phyloP scores from a whole-genome alignment of 2,888 invertebrate genomes.

The Limenitis camilla region DNA sequence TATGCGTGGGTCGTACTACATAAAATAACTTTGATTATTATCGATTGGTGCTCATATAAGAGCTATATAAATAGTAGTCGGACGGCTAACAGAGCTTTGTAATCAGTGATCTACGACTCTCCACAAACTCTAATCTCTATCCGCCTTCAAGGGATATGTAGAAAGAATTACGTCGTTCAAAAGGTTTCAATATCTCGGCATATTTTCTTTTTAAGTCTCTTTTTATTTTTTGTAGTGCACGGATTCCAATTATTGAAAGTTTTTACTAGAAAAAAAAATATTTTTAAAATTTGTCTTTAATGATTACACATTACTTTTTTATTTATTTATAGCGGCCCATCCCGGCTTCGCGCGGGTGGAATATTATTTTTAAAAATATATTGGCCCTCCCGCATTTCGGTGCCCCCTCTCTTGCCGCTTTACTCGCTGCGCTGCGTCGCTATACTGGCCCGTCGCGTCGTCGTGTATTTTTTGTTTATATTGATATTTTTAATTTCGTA shows the following conservation, averaged over 20 bases:
- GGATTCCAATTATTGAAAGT: neutral
- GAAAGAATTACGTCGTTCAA: constrained; percentile 7
- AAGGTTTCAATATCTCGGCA: constrained; percentile 3
- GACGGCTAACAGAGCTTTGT: constrained; percentile 30
- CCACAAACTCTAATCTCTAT: constrained; percentile 24
- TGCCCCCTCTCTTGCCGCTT: too few species aligned
- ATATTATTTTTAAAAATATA: too few species aligned
- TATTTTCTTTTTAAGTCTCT: neutral
- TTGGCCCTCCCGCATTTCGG: too few species aligned
- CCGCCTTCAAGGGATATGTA: constrained; percentile 5
- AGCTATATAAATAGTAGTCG: constrained; percentile 36
- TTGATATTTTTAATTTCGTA: too few species aligned
- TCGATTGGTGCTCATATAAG: constrained; percentile 35
- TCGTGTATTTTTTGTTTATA: too few species aligned
- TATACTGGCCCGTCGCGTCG: too few species aligned
- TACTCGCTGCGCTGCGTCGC: too few species aligned
- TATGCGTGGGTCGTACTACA: constrained; percentile 11
- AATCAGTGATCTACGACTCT: constrained; percentile 33
- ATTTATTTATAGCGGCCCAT: too few species aligned
- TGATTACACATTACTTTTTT: too few species aligned
- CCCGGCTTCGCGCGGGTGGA: too few species aligned
- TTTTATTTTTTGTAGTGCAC: neutral
- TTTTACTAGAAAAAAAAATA: too few species aligned
- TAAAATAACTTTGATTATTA: constrained; percentile 24
- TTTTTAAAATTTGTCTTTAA: too few species aligned